phyloP scores from a whole-genome alignment of 2,888 invertebrate genomes.

The Campopleginae sp. region DNA sequence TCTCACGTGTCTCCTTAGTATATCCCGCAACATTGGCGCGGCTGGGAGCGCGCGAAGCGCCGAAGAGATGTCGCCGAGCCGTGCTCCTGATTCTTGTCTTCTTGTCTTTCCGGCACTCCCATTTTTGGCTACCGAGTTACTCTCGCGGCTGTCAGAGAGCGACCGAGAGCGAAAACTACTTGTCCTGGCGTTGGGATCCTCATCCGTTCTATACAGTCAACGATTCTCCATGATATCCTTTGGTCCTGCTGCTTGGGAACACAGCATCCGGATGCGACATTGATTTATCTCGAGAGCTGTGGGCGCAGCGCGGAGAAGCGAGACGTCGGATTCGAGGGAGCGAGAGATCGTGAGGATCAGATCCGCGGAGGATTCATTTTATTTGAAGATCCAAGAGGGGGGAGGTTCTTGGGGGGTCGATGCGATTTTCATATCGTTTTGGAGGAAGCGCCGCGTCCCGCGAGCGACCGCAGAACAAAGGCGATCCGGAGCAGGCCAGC shows the following conservation, averaged over 20 bases:
- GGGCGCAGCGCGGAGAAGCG: no score
- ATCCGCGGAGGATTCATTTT: slow-evolving; percentile 40
- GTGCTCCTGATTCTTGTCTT: slow-evolving; percentile 69
- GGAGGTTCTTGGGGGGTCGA: slow-evolving; percentile 35
- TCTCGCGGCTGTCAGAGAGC: slow-evolving; percentile 68
- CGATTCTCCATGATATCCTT: slow-evolving; percentile 37
- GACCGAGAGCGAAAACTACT: slow-evolving; percentile 55
- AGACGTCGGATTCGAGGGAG: no score
- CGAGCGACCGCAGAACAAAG: slow-evolving; percentile 43
- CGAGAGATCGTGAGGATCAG: no score
- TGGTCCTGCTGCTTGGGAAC: slow-evolving; percentile 45
- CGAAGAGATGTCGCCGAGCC: slow-evolving; percentile 76
- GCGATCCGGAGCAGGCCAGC: not conserved
- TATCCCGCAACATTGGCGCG: slow-evolving; percentile 59
- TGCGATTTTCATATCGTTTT: slow-evolving; percentile 53
- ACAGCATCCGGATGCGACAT: slow-evolving; percentile 59
- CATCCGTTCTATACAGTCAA: not conserved
- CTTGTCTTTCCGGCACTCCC: slow-evolving; percentile 79
- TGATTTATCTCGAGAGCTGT: slow-evolving; percentile 64
- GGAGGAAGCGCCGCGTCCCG: slow-evolving; percentile 2
- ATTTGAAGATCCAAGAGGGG: slow-evolving; percentile 50
- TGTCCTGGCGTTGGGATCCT: slow-evolving; percentile 35
- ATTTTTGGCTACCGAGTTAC: slow-evolving; percentile 78
- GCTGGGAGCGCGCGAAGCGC: slow-evolving; percentile 70
- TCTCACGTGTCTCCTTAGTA: slow-evolving; percentile 62